Evolutionary conservation across 2,113 vertebrate genomes (phyloP).

Genomic region (Cynopterus brachyotis): DNA sequence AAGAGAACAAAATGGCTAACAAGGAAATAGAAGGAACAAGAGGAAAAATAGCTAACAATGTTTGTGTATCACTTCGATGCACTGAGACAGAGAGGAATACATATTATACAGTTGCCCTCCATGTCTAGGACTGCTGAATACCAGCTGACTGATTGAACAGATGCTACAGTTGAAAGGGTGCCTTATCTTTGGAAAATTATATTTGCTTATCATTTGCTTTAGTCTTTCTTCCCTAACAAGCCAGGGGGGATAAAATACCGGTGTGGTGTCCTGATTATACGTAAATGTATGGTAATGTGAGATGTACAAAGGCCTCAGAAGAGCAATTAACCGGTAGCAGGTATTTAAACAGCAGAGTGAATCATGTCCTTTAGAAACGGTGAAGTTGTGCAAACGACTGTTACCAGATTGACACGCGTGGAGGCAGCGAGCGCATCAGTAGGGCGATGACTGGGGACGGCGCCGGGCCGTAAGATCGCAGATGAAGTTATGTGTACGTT

Average conservation of each 20-base stretch:
- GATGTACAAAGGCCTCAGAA: constrained; percentile 25
- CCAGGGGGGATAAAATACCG: background rate
- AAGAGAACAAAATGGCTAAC: background rate
- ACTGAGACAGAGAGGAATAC: background rate
- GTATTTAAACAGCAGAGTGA: constrained; percentile 70
- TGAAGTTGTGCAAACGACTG: constrained; percentile 41
- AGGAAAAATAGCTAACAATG: background rate
- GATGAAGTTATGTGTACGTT: constrained; percentile 24
- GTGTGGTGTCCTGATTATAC: background rate
- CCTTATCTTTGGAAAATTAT: background rate
- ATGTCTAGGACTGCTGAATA: too few relatives aligned
- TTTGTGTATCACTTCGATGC: background rate
- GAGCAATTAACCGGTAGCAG: constrained; percentile 61
- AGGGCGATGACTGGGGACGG: background rate
- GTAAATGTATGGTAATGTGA: constrained; percentile 51
- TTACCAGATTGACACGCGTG: constrained; percentile 44
- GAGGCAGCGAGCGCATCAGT: constrained; percentile 46
- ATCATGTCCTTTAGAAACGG: constrained; percentile 57
- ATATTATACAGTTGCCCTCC: fast-evolving
- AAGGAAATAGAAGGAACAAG: background rate
- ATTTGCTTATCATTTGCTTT: constrained; percentile 32
- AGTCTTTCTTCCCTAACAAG: background rate
- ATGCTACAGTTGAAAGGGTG: fast-evolving
- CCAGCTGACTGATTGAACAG: background rate
- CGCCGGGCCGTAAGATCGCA: constrained; percentile 7